Conservation (phyloP, 2,888 invertebrate genomes). For the Spilosoma lubricipeda region DNA sequence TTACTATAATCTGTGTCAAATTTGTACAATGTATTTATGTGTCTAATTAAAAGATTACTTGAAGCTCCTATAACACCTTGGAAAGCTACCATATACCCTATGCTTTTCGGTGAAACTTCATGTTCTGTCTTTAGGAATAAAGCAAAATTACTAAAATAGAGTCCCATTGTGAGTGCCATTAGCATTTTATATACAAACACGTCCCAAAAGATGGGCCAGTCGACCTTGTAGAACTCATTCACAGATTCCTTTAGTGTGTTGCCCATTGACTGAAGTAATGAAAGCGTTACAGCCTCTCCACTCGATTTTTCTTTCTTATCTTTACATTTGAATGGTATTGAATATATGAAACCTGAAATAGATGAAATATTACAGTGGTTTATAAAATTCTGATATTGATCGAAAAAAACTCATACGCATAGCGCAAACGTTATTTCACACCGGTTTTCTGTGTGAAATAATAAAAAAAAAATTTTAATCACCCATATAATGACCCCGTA, state of each 20-base stretch:
- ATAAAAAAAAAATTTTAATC: no score
- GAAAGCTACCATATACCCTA: constrained; percentile 85
- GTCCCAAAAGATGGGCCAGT: constrained; percentile 84
- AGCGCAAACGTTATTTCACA: no score
- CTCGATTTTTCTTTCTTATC: constrained; percentile 42
- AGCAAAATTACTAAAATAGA: constrained; percentile 81
- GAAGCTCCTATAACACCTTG: constrained; percentile 78
- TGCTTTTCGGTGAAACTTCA: constrained; percentile 73
- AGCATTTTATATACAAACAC: constrained; percentile 82
- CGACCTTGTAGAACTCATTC: constrained; percentile 74
- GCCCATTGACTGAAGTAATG: constrained; percentile 48
- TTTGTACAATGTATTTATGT: constrained; percentile 74
- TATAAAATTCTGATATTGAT: background rate
- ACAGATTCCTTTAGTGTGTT: constrained; percentile 65
- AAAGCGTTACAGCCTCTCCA: constrained; percentile 37
- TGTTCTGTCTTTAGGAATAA: constrained; percentile 78
- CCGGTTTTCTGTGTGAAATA: no score
- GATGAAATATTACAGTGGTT: background rate
- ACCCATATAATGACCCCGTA: no score
- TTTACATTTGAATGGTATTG: constrained; percentile 49
- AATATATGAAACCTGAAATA: constrained; percentile 56
- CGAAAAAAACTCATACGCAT: no score
- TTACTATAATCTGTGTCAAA: constrained; percentile 70
- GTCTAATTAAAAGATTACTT: constrained; percentile 75
- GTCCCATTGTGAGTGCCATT: constrained; percentile 77